Evolutionary conservation across 2,888 invertebrate genomes (phyloP), one percentile per base, ranked within the genome.

Genomic region (Miltochrista miniata): DNA sequence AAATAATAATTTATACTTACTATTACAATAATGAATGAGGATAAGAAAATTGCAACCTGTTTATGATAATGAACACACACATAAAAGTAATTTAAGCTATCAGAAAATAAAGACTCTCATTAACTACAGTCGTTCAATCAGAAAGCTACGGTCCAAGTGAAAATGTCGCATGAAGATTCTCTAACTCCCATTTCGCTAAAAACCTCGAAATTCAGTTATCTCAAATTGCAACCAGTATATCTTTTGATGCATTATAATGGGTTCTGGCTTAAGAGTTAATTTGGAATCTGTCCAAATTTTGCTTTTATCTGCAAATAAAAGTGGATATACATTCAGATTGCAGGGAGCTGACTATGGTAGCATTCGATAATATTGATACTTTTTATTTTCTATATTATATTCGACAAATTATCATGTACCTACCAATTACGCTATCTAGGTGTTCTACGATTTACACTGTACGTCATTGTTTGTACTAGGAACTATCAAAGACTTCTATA

Each of bases 241-340:
- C 74, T 76, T 76, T 76, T 72, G 76, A 76, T 79, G 79, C 82
- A 78, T 74, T 24, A 82, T 84, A 86, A 87, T 84, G 81, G 83
- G 78, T 71, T 74, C 71, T 70, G 63, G 70, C 74, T 76, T 86
- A 85, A 87, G 85, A 87, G 89, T 86, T 87, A 87, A 89, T 88
- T 90, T 88, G 89, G 89, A 85, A 64, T 61, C 65, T 58, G 73
- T 82, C 89, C 88, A 90, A 88, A 83, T 75, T 82, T 76, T 69
- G 79, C 78, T 78, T 83, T 83, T 85, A 85, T 79, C 72, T 74
- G 64, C 76, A 76, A 83, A 85, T 85, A 85, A 83, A n/a, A 87
- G 77, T 81, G 71, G 64, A 68, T 68, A 74, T 75, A 70, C 67
- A 74, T 59, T 73, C 62, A 49, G 64, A 68, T 69, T 53, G 68